Evolutionary conservation across 2,797 vertebrate genomes (phyloP), one percentile per base, ranked within the genome.

Genomic region (Premnoplex brunnescens): DNA sequence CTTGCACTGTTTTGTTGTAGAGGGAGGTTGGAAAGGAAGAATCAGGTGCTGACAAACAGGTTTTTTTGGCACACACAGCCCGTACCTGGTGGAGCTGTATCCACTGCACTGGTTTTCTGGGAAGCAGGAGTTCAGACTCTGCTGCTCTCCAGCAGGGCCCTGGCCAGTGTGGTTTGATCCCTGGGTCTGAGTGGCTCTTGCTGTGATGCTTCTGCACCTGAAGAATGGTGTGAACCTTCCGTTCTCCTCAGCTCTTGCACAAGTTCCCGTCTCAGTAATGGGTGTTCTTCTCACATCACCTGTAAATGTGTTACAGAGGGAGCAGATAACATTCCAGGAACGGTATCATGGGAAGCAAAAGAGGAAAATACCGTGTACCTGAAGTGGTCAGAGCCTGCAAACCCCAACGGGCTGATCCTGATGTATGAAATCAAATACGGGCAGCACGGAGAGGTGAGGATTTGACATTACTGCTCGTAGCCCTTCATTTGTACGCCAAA

Each of bases 351-450:
- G 97, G 99, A 99, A 97, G 97, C 94, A 94, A 98, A 98, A 60
- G 98, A 99, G 15, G 98, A 99, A 73, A 99, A 98, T 55, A 98
- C 98, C 0, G 98, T 99, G 93, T 94, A 99, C 92, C 97, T 99
- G 94, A 99, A 98, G 95, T 99, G 99, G 99, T 84, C 97, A 1
- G 99, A 99, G 93, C 99, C 99, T 8, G 34, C 95, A 81, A 98
- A 96, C 77, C 99, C 99, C 68, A 99, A 99, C 2, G 99, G 99
- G 66, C 97, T 99, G 92, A 98, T 99, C 91, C 98, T 99, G 10
- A 99, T 99, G 99, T 99, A 99, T 62, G 99, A 99, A 95, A 99
- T 99, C 96, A 99, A 99, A 92, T 99, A 98, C 1, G 98, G 98
- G 36, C 98, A 99, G 43, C 98, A 98, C 6, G 97, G 96, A 3